phyloP scores from a whole-genome alignment of 1,140 invertebrate species.

The Argopecten irradians region DNA sequence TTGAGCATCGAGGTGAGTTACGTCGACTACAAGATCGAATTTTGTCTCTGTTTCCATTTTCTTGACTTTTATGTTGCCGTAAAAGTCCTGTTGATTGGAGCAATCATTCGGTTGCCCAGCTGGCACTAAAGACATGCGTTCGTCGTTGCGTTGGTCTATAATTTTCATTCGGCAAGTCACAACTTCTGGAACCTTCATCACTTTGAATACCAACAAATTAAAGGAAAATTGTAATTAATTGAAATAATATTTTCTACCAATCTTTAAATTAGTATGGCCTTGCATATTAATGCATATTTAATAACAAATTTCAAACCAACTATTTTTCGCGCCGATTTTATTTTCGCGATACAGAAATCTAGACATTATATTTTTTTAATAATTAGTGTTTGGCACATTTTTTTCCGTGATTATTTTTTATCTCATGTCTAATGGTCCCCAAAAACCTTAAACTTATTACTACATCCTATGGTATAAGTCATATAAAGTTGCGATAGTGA shows the following conservation, averaged over 20 bases:
- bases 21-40: neutral
- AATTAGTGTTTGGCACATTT: too few relatives aligned
- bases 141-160: neutral
- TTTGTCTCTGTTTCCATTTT: neutral
- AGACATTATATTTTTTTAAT: too few relatives aligned
- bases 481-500: neutral
- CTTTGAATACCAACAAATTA: neutral
- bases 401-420: too few relatives aligned
- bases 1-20: neutral
- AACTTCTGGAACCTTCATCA: neutral
- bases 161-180: neutral
- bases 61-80: neutral
- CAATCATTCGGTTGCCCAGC: neutral
- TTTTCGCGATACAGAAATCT: neutral
- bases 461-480: too few relatives aligned
- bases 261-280: neutral
- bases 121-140: neutral
- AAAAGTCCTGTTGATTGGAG: conserved; percentile 20
- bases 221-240: neutral
- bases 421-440: neutral
- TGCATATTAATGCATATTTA: neutral
- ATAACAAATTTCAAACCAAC: neutral
- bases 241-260: neutral
- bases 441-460: neutral
- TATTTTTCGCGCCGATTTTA: neutral